Evolutionary conservation across 2,797 vertebrate genomes (phyloP).

Genomic region (Tarsius wallacei): DNA sequence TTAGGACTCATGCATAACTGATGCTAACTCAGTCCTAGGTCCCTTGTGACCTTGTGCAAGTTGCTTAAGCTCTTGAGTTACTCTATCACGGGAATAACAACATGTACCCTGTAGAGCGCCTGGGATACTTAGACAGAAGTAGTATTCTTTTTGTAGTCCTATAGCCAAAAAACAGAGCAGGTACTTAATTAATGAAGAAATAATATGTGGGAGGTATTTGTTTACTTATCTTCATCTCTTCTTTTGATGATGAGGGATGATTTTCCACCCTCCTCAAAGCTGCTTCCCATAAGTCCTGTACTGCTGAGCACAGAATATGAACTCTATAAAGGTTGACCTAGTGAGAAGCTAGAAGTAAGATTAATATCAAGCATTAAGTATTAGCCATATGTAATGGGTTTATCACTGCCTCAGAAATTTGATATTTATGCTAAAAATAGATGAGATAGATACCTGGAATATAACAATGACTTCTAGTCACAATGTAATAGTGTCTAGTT

Average conservation of each 20-base stretch:
- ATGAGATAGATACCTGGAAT: slow-evolving; percentile 59
- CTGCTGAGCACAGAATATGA: slow-evolving; percentile 36
- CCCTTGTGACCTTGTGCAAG: not conserved
- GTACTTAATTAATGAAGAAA: not conserved
- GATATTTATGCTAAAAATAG: slow-evolving; percentile 65
- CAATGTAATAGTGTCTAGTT: slow-evolving; percentile 47
- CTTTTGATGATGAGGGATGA: not conserved
- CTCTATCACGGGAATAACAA: not conserved
- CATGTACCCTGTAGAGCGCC: not conserved
- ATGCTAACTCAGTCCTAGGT: not conserved
- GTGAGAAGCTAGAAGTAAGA: slow-evolving; percentile 73
- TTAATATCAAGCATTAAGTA: slow-evolving; percentile 60
- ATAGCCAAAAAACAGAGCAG: not conserved
- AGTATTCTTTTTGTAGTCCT: not conserved
- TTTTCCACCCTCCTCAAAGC: not conserved
- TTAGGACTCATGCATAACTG: not conserved
- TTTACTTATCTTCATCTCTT: not conserved
- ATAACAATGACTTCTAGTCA: slow-evolving; percentile 41
- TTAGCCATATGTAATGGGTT: slow-evolving; percentile 72
- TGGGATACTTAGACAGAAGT: not conserved
- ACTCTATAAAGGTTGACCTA: slow-evolving; percentile 64
- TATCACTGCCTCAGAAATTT: slow-evolving; percentile 74
- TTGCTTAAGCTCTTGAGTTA: not conserved
- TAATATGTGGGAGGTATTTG: not conserved
- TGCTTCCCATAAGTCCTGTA: slow-evolving; percentile 27